phyloP scores from a whole-genome alignment of 2,113 vertebrate species.

The Enhydra lutris region DNA sequence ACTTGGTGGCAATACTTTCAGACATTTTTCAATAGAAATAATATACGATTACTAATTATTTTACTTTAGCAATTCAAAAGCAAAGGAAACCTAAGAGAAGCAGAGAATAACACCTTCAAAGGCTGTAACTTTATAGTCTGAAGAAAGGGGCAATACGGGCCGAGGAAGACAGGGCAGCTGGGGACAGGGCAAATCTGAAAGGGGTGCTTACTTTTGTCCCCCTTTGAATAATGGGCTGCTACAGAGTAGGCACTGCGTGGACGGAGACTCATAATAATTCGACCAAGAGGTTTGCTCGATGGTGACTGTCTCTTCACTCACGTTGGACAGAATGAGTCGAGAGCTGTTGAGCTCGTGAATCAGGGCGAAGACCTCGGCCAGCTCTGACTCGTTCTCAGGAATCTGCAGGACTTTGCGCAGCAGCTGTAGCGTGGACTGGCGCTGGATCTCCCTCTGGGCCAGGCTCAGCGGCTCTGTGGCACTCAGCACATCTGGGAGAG shows the following conservation, averaged over 20 bases:
- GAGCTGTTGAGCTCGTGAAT: constrained; percentile 95
- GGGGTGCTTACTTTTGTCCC: constrained; percentile 88
- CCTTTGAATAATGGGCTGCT: constrained; percentile 93
- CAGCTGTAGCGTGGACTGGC: constrained; percentile 92
- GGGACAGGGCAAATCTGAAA: constrained; percentile 57
- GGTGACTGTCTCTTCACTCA: constrained; percentile 86
- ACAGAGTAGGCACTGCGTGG: constrained; percentile 93
- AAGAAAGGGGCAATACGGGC: neutral
- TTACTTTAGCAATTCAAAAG: neutral
- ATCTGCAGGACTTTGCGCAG: constrained; percentile 92
- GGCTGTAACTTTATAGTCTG: neutral
- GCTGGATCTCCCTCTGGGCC: constrained; percentile 90
- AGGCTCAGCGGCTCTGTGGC: constrained; percentile 85
- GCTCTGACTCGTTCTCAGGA: constrained; percentile 92
- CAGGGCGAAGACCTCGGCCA: constrained; percentile 90
- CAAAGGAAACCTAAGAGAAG: neutral
- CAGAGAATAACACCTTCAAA: neutral
- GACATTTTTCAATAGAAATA: neutral
- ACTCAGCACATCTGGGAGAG: constrained; percentile 81
- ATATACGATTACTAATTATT: neutral
- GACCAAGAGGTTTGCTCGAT: constrained; percentile 94
- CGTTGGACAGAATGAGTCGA: constrained; percentile 88
- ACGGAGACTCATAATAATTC: constrained; percentile 92
- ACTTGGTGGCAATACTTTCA: neutral
- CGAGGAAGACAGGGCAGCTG: neutral